Evolutionary conservation across 2,797 vertebrate genomes (phyloP).

Genomic region (Trichosurus vulpecula): DNA sequence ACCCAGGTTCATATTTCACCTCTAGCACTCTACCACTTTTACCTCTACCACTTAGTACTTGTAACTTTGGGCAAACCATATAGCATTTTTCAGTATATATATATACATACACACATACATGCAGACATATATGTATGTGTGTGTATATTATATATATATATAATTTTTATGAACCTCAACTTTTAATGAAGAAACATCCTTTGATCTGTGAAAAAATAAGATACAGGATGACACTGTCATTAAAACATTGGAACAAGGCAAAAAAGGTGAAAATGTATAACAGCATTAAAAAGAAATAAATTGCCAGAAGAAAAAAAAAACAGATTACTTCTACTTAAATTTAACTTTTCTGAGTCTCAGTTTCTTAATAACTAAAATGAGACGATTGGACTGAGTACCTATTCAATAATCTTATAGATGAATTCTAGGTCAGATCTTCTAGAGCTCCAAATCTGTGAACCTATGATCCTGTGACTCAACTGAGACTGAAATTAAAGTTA

Average conservation of each 20-base stretch:
- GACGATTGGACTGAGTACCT: not conserved
- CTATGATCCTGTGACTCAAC: not conserved
- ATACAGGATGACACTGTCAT: not conserved
- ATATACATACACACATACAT: not conserved
- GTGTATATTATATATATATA: not conserved
- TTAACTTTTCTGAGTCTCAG: not conserved
- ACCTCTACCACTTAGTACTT: not conserved
- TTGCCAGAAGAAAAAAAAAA: not conserved
- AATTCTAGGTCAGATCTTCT: not conserved
- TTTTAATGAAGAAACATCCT: not conserved
- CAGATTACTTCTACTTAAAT: not conserved
- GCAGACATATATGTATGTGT: not conserved
- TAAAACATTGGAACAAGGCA: not conserved
- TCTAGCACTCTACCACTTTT: not conserved
- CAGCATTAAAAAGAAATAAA: slow-evolving; percentile 8
- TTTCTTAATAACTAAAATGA: not conserved
- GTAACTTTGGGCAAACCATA: not conserved
- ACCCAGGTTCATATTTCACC: not conserved
- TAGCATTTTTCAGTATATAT: not conserved
- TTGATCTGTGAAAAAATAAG: not conserved
- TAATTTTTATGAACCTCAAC: not conserved
- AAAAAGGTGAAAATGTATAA: slow-evolving; percentile 17
- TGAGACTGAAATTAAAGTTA: not conserved
- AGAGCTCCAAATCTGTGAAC: not conserved
- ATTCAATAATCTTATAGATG: not conserved